Conservation (phyloP, 2,888 invertebrate species). For the Eupithecia insigniata region DNA sequence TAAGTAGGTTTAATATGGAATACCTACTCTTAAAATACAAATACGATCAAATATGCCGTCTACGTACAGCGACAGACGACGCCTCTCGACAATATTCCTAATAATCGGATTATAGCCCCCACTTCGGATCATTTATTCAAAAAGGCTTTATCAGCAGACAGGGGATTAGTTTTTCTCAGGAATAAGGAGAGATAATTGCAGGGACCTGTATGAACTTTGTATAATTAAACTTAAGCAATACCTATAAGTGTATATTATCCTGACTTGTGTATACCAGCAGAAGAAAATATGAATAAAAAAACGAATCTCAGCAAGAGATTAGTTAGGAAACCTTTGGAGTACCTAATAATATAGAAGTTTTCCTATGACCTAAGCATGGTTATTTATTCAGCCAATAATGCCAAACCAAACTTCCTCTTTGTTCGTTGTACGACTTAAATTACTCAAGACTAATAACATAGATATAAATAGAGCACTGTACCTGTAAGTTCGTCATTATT, state of each 20-base stretch:
- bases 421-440: neutral
- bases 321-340: no score
- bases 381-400: no score
- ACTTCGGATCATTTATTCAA: constrained; percentile 46
- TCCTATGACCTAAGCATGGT: no score
- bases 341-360: no score
- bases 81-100: constrained; percentile 55
- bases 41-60: neutral
- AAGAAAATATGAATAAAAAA: no score
- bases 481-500: constrained; percentile 48
- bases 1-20: neutral
- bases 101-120: constrained; percentile 68
- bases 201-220: neutral
- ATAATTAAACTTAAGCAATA: no score
- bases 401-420: no score
- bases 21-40: neutral
- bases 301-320: no score
- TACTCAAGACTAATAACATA: constrained; percentile 6
- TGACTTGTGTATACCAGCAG: no score
- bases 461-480: constrained; percentile 8
- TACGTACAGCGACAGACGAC: constrained; percentile 45
- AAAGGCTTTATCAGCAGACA: constrained; percentile 36
- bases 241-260: no score
- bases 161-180: constrained; percentile 10
- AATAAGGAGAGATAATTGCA: neutral